phyloP scores from a whole-genome alignment of 1,140 invertebrate species.

The Trachymyrmex septentrionalis region DNA sequence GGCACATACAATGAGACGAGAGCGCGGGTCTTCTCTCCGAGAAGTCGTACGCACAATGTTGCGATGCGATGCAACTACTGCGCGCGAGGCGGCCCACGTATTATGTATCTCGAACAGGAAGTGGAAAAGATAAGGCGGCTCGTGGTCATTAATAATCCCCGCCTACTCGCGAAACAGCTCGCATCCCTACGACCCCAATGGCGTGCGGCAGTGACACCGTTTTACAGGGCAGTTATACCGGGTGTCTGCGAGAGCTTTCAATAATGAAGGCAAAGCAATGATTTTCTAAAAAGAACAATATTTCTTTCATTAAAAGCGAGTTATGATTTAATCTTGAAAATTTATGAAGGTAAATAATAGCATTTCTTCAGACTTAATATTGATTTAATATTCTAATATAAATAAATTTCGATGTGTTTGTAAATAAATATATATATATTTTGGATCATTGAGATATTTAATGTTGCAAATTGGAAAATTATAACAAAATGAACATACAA shows the following conservation, averaged over 20 bases:
- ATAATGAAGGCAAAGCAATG: not conserved
- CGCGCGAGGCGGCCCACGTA: slow-evolving; percentile 70
- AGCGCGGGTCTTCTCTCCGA: not conserved
- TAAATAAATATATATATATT: slow-evolving; percentile 9
- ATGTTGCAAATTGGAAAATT: not conserved
- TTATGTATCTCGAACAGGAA: slow-evolving; percentile 77
- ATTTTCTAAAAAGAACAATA: not conserved
- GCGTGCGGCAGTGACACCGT: slow-evolving; percentile 52
- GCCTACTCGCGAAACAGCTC: slow-evolving; percentile 41
- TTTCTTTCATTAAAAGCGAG: not conserved
- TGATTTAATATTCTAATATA: not conserved
- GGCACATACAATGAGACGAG: slow-evolving; percentile 38
- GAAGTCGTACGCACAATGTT: slow-evolving; percentile 55
- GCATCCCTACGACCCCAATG: slow-evolving; percentile 49
- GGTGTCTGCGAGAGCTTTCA: not conserved
- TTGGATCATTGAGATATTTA: not conserved
- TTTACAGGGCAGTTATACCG: slow-evolving; percentile 46
- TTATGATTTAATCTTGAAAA: not conserved
- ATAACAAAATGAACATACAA: not conserved
- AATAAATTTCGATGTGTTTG: not conserved
- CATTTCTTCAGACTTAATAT: not conserved
- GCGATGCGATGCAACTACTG: slow-evolving; percentile 64
- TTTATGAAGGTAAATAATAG: too few relatives aligned
- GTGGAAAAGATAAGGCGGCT: slow-evolving; percentile 74
- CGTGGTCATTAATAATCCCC: slow-evolving; percentile 73